phyloP scores from a whole-genome alignment of 2,113 vertebrate genomes.

The Anser brachyrhynchus region DNA sequence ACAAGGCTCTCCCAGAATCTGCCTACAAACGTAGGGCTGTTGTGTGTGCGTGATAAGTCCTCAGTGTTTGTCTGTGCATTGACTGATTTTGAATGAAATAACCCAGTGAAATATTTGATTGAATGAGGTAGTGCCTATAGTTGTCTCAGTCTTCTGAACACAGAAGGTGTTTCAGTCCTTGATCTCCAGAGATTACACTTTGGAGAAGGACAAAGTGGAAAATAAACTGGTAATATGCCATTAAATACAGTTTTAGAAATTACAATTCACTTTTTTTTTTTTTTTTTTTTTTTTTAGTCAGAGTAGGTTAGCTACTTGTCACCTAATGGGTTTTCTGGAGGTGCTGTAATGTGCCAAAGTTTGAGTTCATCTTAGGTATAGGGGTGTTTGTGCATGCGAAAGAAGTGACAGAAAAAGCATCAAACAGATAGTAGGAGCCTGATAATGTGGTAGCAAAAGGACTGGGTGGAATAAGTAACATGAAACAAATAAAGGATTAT shows the following conservation, averaged over 20 bases:
- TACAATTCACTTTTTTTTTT: not conserved
- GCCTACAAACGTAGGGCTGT: not conserved
- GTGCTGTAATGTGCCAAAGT: not conserved
- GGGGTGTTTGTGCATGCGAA: not conserved
- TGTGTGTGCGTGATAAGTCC: accelerated
- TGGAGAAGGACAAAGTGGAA: accelerated
- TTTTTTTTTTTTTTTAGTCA: not conserved
- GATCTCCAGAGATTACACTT: not conserved
- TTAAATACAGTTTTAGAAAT: not conserved
- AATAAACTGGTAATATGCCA: not conserved
- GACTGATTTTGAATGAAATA: not conserved
- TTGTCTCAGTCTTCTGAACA: not conserved
- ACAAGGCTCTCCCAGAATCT: not conserved
- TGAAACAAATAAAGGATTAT: not conserved
- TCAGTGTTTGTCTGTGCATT: not conserved
- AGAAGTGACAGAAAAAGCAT: not conserved
- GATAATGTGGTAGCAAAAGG: not conserved
- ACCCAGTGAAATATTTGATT: accelerated
- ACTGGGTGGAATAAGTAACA: not conserved
- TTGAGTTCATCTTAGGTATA: not conserved
- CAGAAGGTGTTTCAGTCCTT: not conserved
- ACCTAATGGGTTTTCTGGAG: not conserved
- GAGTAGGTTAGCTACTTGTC: not conserved
- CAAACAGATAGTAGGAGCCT: not conserved
- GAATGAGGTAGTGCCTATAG: not conserved